Base-by-base conservation (phyloP, 2,888 invertebrate species). In the Brachypalpus laphriformis region DNA sequence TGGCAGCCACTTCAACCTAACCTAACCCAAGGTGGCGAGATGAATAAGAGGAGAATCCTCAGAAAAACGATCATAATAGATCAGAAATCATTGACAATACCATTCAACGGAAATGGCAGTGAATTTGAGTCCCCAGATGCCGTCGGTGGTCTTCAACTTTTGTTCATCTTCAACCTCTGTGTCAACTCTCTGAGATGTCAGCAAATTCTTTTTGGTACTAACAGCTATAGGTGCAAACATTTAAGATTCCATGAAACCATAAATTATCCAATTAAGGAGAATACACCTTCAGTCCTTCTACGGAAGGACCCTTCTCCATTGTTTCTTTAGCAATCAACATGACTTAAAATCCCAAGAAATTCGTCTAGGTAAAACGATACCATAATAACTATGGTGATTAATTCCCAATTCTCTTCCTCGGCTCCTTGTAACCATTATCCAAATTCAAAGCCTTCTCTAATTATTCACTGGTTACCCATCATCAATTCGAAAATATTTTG, bases 401-500 rank as follows among this genome's bases (percentile, higher is more conserved):
- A 20, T 47, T 47, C 9, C 1, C 47, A 20, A 47, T 20, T 47
- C 11, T 20, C 47, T 47, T n/a, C n/a, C n/a, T 47, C 20, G 20
- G 20, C 47, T 63, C 63, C 31, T 45, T 63, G 45, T 11, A 59
- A 61, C 42, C 37, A 34, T 31, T 65, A 49, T 65, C 65, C 49
- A 5, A 37, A 49, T 49, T 31, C 63, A 63, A 31, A 63, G 18
- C 31, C 47, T 16, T 63, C n/a, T 49, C 49, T 65, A 34, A 65
- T 65, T 49, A 31, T 25, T 20, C 34, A 8, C 6, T 49, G 49
- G 18, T 14, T 65, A 20, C 47, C 28, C 28, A 28, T 16, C 2
- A 16, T 31, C 59, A 59, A 22, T 40, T 40, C 8, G 4, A 14
- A 57, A 57, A 57, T 34, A 59, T 11, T 18, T 14, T n/a, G n/a